Evolutionary conservation across 2,888 invertebrate species (phyloP).

Genomic region (Tanypteryx hageni): DNA sequence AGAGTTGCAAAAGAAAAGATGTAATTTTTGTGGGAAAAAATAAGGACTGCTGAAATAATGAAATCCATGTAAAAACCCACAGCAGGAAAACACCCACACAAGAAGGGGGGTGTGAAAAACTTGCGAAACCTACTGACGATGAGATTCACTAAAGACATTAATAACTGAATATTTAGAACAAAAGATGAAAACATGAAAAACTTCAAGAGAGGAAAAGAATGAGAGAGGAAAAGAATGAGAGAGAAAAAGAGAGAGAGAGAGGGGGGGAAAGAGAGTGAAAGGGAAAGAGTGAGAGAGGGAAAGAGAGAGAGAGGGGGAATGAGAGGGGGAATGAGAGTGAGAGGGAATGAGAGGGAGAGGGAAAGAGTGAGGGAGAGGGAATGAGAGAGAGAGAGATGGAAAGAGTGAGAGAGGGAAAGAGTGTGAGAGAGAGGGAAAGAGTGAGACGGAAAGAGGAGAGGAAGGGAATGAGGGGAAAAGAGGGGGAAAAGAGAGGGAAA

Average conservation of each 20-base stretch:
- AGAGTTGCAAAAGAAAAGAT: too few relatives aligned
- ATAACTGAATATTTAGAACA: too few relatives aligned
- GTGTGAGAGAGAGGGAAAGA: not conserved
- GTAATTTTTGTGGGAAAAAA: too few relatives aligned
- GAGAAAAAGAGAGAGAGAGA: not conserved
- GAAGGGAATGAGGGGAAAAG: not conserved
- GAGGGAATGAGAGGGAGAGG: not conserved
- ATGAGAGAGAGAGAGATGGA: not conserved
- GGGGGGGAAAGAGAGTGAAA: not conserved
- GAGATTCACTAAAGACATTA: too few relatives aligned
- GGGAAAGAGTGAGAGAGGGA: not conserved
- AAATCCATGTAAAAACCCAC: too few relatives aligned
- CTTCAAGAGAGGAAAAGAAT: too few relatives aligned
- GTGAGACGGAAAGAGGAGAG: not conserved
- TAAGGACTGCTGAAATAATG: too few relatives aligned
- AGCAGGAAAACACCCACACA: too few relatives aligned
- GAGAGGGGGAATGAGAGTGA: not conserved
- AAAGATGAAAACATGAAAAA: too few relatives aligned
- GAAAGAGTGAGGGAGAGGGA: not conserved
- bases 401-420: not conserved
- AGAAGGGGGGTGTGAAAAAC: too few relatives aligned
- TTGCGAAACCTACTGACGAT: too few relatives aligned
- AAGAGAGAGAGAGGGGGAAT: not conserved
- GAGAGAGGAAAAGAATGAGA: conserved; percentile 30
- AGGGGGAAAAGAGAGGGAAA: conserved; percentile 15